phyloP scores from a whole-genome alignment of 37 sponge, comb jelly and placozoan species.

The Corticium candelabrum region DNA sequence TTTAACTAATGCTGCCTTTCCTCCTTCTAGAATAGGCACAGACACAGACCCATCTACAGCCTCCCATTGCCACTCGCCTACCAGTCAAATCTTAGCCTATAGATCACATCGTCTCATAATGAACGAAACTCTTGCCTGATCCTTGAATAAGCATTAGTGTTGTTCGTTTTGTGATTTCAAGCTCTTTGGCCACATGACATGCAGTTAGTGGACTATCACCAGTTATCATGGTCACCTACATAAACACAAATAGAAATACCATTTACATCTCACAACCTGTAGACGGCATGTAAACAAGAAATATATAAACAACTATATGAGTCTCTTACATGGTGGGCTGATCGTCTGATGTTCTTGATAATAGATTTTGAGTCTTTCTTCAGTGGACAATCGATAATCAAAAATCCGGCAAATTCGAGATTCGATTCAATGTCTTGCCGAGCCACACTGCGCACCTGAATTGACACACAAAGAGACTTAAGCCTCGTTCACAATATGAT shows the following conservation, averaged over 20 bases:
- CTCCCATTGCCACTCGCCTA: slow-evolving; percentile 67
- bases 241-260: neutral
- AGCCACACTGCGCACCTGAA: slow-evolving; percentile 40
- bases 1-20: slow-evolving; percentile 18
- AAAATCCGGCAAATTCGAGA: slow-evolving; percentile 80
- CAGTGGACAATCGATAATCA: slow-evolving; percentile 77
- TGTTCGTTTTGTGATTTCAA: slow-evolving; percentile 47
- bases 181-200: slow-evolving; percentile 89
- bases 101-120: too few relatives aligned
- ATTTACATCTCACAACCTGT: neutral
- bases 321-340: slow-evolving; percentile 73
- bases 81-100: slow-evolving; percentile 15
- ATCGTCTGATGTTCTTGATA: slow-evolving; percentile 45
- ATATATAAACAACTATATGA: neutral
- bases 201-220: slow-evolving; percentile 97
- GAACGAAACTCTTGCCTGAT: neutral
- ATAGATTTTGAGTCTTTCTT: slow-evolving; percentile 71
- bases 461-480: neutral
- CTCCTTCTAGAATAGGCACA: slow-evolving; percentile 8
- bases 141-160: neutral
- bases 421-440: slow-evolving; percentile 72
- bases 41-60: slow-evolving; percentile 26
- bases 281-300: neutral
- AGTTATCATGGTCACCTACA: slow-evolving; percentile 88
- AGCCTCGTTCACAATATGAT: too few relatives aligned